phyloP scores from a whole-genome alignment of 2,888 invertebrate species.

The Parnassius smintheus region DNA sequence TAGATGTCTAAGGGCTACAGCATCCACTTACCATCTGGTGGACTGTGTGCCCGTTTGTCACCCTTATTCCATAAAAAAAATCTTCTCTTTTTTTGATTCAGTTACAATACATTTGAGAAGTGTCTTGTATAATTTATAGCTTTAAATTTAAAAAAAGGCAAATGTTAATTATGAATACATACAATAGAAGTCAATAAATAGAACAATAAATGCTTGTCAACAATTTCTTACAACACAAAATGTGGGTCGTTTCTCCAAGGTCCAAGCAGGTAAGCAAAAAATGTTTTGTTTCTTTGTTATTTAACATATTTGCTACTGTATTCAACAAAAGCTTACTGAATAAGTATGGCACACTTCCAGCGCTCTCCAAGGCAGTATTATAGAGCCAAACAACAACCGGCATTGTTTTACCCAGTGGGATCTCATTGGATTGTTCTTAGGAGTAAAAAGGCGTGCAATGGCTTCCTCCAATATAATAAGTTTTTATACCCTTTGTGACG shows the following conservation, averaged over 20 bases:
- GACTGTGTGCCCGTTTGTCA: no score
- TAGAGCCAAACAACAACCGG: slow-evolving; percentile 35
- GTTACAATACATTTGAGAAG: no score
- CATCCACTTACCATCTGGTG: no score
- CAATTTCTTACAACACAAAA: slow-evolving; percentile 4
- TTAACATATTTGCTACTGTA: slow-evolving; percentile 60
- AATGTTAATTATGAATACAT: background rate
- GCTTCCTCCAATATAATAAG: slow-evolving; percentile 46
- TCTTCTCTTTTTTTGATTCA: no score
- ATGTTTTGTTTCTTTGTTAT: slow-evolving; percentile 35
- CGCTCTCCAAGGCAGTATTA: slow-evolving; percentile 34
- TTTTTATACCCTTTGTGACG: slow-evolving; percentile 56
- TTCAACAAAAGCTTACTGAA: slow-evolving; percentile 37
- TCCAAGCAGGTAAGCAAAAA: slow-evolving; percentile 29
- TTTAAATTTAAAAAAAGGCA: no score
- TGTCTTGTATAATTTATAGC: no score
- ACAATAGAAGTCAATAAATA: slow-evolving; percentile 1
- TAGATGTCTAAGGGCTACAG: no score
- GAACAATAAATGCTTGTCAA: slow-evolving; percentile 10
- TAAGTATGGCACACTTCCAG: slow-evolving; percentile 38
- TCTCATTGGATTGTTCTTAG: slow-evolving; percentile 47
- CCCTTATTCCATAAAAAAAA: no score
- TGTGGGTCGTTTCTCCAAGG: background rate
- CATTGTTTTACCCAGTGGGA: slow-evolving; percentile 41
- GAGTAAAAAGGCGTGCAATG: slow-evolving; percentile 48